Evolutionary conservation across 2,888 invertebrate species (phyloP).

Genomic region (Pyralis farinalis): DNA sequence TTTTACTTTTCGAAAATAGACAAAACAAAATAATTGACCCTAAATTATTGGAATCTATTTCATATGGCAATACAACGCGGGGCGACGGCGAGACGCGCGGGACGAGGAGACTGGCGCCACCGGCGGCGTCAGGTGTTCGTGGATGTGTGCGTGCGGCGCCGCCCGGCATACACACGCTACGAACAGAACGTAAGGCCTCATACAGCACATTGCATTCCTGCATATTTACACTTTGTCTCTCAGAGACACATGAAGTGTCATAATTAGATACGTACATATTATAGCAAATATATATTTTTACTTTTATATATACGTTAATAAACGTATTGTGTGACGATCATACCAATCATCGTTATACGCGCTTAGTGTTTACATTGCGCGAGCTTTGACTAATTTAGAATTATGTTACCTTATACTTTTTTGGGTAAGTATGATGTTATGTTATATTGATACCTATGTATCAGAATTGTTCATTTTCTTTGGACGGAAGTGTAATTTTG

Average conservation of each 20-base stretch:
- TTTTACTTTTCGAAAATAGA: too few species aligned
- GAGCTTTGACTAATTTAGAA: too few species aligned
- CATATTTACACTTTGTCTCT: conserved; percentile 9
- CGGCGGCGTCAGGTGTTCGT: conserved; percentile 76
- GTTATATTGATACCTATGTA: too few species aligned
- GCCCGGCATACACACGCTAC: conserved; percentile 35
- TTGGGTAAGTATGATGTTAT: too few species aligned
- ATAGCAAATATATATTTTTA: too few species aligned
- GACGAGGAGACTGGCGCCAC: conserved; percentile 61
- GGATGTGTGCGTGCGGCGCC: conserved; percentile 77
- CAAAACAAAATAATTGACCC: conserved; percentile 15
- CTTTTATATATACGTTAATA: too few species aligned
- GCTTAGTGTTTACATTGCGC: too few species aligned
- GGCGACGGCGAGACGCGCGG: conserved; percentile 24
- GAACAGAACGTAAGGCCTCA: conserved; percentile 19
- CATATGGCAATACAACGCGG: conserved; percentile 34
- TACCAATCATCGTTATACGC: too few species aligned
- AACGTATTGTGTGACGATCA: too few species aligned
- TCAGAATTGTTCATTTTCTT: background rate
- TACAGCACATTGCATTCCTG: conserved; percentile 8
- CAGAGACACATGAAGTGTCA: conserved; percentile 9
- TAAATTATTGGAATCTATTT: conserved; percentile 18
- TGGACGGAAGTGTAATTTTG: background rate
- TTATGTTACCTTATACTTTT: too few species aligned
- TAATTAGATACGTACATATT: too few species aligned